Base-by-base conservation (phyloP, 2,113 vertebrate genomes). In the Bubo scandiacus region DNA sequence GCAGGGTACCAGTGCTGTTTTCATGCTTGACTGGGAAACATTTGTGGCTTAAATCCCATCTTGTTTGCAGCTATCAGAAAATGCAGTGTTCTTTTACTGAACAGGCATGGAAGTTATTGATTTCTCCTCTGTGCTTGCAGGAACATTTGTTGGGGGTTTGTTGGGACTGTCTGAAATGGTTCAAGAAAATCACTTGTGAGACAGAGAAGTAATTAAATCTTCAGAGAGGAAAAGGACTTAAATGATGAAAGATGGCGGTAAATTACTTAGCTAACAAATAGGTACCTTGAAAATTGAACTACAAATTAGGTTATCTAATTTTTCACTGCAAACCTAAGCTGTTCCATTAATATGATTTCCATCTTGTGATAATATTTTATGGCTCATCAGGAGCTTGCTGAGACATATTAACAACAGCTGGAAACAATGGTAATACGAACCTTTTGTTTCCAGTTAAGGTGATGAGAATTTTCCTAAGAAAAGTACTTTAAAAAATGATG, bases 281-380 rank as follows among this genome's bases (percentile, higher is more conserved):
- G 87, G 49, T 90, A 73, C 36, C 61, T 97, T 96, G 92, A 85
- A 96, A 96, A 90, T 94, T 95, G 91, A 95, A 88, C n/a, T 55
- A 90, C 70, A 96, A 94, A 96, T 97, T 92, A 94, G 32, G 94
- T 96, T 96, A 97, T 90, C 78, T 94, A 97, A 97, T 96, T 95
- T 97, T 95, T 93, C 83, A 78, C 59, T 5, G 10, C 55, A 95
- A 92, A 97, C 58, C 70, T 68, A 93, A 94, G 75, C 82, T 84
- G 81, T 88, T 89, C 68, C 63, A 92, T 95, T 96, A 96, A 92
- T 93, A 82, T 59, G n/a, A 97, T 94, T 97, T 94, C 49, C 81
- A 42, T 85, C 80, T 96, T 71, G 57, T 86, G 82, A 84, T 93
- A 95, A 77, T 86, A 96, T 92, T 96, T 97, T 81, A 84, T 92